These are phyloP conservation scores for Tetragnatha versicolor DNA, from an alignment of 1,140 invertebrate genomes.

Conservation along the genomic window DNA sequence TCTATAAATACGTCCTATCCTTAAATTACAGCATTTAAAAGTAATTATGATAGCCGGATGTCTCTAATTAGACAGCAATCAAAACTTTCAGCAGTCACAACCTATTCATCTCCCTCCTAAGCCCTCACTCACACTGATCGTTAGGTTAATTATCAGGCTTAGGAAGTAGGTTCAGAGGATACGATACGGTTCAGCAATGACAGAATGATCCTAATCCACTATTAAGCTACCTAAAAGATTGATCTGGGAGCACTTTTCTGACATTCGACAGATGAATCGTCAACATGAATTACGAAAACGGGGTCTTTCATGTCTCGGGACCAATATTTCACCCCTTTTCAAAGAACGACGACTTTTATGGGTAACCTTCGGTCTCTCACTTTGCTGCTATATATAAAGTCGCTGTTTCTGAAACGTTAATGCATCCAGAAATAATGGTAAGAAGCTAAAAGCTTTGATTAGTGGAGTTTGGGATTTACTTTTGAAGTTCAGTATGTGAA, in stretches of 20 bases:
- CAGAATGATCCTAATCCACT: constrained; percentile 31
- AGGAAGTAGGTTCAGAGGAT: constrained; percentile 16
- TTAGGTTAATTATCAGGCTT: constrained; percentile 52
- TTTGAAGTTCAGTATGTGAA: too few relatives aligned
- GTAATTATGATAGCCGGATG: not conserved
- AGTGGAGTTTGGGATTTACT: too few relatives aligned
- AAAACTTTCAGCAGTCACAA: not conserved
- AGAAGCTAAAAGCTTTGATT: too few relatives aligned
- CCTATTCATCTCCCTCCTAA: constrained; percentile 7
- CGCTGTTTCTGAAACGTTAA: too few relatives aligned
- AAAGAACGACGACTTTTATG: too few relatives aligned
- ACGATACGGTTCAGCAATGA: constrained; percentile 33
- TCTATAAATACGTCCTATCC: too few relatives aligned
- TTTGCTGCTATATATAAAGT: too few relatives aligned
- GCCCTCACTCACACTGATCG: not conserved
- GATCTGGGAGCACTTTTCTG: constrained; percentile 39
- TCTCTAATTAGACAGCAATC: not conserved
- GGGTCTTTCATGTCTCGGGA: not conserved
- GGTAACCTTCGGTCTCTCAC: too few relatives aligned
- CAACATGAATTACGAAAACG: not conserved
- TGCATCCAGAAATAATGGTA: too few relatives aligned
- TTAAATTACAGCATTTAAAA: too few relatives aligned
- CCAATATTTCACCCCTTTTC: too few relatives aligned
- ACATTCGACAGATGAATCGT: constrained; percentile 3
- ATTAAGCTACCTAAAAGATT: constrained; percentile 31